Percentiles rank a stretch among this genome's conserved stretches.
Conservation (phyloP, 2,113 vertebrate genomes). For the Microcebus ravelobensis region DNA sequence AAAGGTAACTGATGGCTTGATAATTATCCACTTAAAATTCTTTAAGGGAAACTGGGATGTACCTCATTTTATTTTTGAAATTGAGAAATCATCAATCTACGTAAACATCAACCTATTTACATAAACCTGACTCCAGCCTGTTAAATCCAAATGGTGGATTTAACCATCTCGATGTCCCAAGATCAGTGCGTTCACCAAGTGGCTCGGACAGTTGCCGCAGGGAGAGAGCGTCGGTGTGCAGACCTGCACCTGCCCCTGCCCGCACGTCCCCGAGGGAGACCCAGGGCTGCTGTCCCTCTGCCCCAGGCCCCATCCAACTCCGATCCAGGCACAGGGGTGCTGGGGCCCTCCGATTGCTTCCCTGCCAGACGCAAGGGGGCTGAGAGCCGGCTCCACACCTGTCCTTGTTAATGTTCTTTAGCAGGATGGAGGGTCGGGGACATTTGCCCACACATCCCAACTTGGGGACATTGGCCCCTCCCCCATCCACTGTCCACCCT, state of each 20-base stretch:
- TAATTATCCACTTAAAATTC: too few relatives aligned
- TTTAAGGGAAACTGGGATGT: not conserved
- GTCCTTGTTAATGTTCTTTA: not conserved
- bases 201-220: accelerated
- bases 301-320: not conserved
- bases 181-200: not conserved
- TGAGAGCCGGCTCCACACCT: accelerated
- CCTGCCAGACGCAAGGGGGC: not conserved
- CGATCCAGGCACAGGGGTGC: not conserved
- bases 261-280: too few relatives aligned
- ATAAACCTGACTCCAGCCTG: not conserved
- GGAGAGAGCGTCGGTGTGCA: not conserved
- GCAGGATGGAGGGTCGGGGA: too few relatives aligned
- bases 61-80: not conserved
- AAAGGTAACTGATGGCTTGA: not conserved
- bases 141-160: not conserved
- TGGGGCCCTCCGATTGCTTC: not conserved
- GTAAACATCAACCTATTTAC: not conserved
- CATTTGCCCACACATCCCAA: too few relatives aligned
- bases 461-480: too few relatives aligned
- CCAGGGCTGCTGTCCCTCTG: not conserved
- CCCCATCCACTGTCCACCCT: too few relatives aligned
- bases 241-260: not conserved
- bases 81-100: not conserved
- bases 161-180: too few relatives aligned